phyloP scores from a whole-genome alignment of 2,888 invertebrate genomes.

The Eremobia ochroleuca region DNA sequence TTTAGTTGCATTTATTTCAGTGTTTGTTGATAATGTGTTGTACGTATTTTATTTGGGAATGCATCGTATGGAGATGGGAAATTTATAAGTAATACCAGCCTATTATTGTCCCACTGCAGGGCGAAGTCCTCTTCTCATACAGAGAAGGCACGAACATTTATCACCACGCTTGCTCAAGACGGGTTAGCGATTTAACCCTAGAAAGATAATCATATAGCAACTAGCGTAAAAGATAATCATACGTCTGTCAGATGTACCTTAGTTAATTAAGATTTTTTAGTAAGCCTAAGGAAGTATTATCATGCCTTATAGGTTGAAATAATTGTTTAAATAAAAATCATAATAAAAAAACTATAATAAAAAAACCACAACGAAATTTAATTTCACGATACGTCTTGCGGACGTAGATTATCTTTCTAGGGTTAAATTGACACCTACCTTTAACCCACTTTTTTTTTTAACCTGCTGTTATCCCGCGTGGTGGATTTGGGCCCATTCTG shows the following conservation, averaged over 20 bases:
- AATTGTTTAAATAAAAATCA: no score
- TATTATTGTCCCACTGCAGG: background rate
- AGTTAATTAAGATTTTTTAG: no score
- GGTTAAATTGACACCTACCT: background rate
- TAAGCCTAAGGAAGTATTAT: no score
- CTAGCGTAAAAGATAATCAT: no score
- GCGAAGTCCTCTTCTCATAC: background rate
- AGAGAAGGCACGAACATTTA: background rate
- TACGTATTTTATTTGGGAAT: slow-evolving; percentile 34
- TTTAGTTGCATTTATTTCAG: slow-evolving; percentile 43
- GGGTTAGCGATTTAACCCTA: background rate
- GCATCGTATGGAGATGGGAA: background rate
- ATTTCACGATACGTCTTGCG: no score
- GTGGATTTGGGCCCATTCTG: background rate
- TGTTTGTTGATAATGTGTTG: slow-evolving; percentile 25
- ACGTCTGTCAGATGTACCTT: no score
- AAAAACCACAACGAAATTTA: no score
- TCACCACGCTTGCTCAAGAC: background rate
- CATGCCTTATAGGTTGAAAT: no score
- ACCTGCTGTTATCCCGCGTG: background rate
- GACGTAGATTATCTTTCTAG: no score
- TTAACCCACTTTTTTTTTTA: background rate
- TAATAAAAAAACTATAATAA: no score
- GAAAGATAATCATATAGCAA: no score
- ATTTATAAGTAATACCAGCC: background rate